phyloP scores from a whole-genome alignment of 2,113 vertebrate species.

The Microcebus murinus region DNA sequence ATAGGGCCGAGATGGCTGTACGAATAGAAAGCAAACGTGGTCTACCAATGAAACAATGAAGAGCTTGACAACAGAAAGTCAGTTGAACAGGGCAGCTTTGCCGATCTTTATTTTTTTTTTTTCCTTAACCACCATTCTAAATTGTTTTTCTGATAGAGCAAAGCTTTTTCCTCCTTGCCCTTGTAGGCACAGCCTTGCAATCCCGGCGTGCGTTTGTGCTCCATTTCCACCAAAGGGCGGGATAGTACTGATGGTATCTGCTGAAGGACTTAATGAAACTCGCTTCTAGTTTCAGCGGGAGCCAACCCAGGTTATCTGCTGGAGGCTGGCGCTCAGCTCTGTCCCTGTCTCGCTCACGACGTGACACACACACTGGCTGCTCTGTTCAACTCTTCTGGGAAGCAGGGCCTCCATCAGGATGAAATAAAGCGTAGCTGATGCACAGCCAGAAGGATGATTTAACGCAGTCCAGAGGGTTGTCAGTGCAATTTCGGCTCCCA shows the following conservation, averaged over 20 bases:
- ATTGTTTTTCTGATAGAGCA: background rate
- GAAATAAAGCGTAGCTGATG: conserved; percentile 75
- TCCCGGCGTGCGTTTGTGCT: background rate
- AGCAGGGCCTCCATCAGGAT: conserved; percentile 77
- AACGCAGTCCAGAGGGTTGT: conserved; percentile 52
- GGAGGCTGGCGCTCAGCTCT: conserved; percentile 57
- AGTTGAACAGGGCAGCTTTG: background rate
- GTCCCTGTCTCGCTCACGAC: conserved; percentile 73
- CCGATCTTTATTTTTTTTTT: background rate
- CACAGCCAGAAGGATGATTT: conserved; percentile 78
- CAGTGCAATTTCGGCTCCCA: background rate
- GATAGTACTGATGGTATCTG: conserved; percentile 58
- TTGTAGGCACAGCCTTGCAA: conserved; percentile 42
- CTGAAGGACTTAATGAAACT: conserved; percentile 68
- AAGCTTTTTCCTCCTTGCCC: background rate
- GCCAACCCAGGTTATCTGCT: conserved; percentile 41
- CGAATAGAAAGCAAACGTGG: conserved; percentile 7
- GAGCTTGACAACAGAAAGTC: background rate
- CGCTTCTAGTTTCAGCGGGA: conserved; percentile 3
- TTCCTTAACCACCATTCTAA: background rate
- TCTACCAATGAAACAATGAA: background rate
- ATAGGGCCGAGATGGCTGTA: background rate
- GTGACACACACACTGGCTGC: conserved; percentile 67
- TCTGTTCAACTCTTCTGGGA: conserved; percentile 77
- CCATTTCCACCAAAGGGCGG: conserved; percentile 34